Percentiles rank a stretch among this genome's conserved stretches.
Conservation (phyloP, 2,797 vertebrate species). For the Petrocephalus schoutedeni region DNA sequence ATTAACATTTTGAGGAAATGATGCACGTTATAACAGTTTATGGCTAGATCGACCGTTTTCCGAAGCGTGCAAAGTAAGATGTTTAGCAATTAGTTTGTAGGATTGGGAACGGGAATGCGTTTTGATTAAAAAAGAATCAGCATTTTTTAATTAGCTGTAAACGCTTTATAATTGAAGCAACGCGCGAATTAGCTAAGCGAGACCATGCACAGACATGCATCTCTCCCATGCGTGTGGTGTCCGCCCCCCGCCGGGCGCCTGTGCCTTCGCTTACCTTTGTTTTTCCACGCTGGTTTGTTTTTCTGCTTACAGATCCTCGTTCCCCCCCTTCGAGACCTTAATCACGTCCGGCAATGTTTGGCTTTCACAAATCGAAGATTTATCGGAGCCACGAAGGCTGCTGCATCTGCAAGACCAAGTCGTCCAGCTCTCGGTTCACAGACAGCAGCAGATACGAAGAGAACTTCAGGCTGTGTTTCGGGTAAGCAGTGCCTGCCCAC, state of each 20-base stretch:
- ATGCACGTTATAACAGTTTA: background rate
- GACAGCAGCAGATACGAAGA: conserved; percentile 76
- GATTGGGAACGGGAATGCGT: background rate
- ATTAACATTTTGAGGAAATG: background rate
- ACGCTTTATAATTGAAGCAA: background rate
- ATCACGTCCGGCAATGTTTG: conserved; percentile 59
- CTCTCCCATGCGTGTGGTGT: conserved; percentile 35
- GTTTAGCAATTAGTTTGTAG: background rate
- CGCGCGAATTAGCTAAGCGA: background rate
- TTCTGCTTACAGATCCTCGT: background rate
- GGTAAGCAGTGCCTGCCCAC: conserved; percentile 49
- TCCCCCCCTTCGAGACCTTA: background rate
- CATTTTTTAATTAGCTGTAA: background rate
- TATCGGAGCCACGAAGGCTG: conserved; percentile 76
- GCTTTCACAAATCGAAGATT: conserved; percentile 77
- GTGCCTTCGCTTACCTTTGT: background rate
- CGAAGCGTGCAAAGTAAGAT: background rate
- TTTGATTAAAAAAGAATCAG: background rate
- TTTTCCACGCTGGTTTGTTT: background rate
- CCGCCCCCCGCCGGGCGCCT: conserved; percentile 53
- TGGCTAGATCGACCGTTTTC: background rate
- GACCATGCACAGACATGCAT: background rate
- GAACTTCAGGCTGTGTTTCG: conserved; percentile 71
- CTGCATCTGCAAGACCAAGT: conserved; percentile 79
- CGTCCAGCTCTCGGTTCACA: conserved; percentile 74